Evolutionary conservation across 2,888 invertebrate species (phyloP).

Genomic region (Drosophila atripex): DNA sequence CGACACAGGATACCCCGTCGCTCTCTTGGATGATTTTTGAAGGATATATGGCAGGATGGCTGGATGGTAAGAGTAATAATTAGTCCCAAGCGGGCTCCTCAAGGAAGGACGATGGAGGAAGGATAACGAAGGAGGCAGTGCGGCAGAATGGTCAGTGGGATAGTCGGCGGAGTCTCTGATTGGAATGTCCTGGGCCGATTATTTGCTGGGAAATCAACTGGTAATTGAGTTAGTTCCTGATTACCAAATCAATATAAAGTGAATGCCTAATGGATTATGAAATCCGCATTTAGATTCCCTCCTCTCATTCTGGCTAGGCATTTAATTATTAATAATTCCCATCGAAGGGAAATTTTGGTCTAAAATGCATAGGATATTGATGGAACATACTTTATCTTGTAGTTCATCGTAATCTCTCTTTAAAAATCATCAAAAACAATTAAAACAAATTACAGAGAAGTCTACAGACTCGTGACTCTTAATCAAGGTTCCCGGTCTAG

Average conservation of each 20-base stretch:
- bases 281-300: conserved; percentile 1
- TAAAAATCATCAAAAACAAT: too few relatives aligned
- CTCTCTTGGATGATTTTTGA: conserved; percentile 12
- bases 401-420: too few relatives aligned
- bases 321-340: background rate
- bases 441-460: too few relatives aligned
- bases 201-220: conserved; percentile 29
- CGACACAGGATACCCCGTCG: conserved; percentile 43
- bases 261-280: conserved; percentile 7
- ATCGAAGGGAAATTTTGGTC: background rate
- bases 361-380: too few relatives aligned
- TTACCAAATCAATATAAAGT: conserved; percentile 11
- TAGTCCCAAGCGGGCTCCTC: conserved; percentile 75
- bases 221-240: conserved; percentile 37
- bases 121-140: background rate
- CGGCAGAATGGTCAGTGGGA: conserved; percentile 21
- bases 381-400: too few relatives aligned
- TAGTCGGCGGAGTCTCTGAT: conserved; percentile 11
- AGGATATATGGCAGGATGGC: conserved; percentile 31
- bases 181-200: conserved; percentile 33
- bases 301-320: too few relatives aligned
- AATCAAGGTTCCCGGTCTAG: too few relatives aligned
- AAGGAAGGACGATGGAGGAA: background rate
- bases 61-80: conserved; percentile 60
- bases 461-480: too few relatives aligned